These are phyloP conservation scores for Chironomus striatipennis DNA, from an alignment of 1,140 invertebrate species.

Conservation along the genomic window DNA sequence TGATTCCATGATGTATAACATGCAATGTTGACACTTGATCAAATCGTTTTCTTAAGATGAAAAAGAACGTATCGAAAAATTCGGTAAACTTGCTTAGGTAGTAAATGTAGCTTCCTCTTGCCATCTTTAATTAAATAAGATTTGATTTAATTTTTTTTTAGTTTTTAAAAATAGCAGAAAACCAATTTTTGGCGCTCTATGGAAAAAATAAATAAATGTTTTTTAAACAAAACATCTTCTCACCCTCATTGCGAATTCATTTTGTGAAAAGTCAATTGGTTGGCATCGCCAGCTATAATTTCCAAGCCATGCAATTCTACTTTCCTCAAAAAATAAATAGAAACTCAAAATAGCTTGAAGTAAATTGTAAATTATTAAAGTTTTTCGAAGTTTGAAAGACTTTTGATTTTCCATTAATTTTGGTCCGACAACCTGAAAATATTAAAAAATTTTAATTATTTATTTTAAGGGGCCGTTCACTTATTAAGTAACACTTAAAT, in stretches of 20 bases:
- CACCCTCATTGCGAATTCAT: slow-evolving; percentile 60
- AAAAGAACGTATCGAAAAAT: slow-evolving; percentile 71
- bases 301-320: slow-evolving; percentile 52
- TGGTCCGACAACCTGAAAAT: slow-evolving; percentile 61
- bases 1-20: slow-evolving; percentile 78
- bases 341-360: slow-evolving; percentile 74
- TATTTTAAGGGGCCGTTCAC: too few species aligned
- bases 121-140: slow-evolving; percentile 44
- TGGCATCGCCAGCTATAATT: slow-evolving; percentile 81
- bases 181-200: too few species aligned
- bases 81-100: slow-evolving; percentile 75
- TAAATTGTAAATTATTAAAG: slow-evolving; percentile 79
- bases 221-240: too few species aligned
- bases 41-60: slow-evolving; percentile 69
- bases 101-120: slow-evolving; percentile 66
- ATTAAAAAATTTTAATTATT: background rate
- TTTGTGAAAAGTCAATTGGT: slow-evolving; percentile 77
- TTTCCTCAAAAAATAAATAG: slow-evolving; percentile 76
- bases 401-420: slow-evolving; percentile 83
- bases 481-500: too few species aligned
- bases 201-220: too few species aligned
- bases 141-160: too few species aligned
- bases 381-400: slow-evolving; percentile 68
- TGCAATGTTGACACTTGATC: slow-evolving; percentile 70
- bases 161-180: too few species aligned